These are phyloP conservation scores for Paedocypris micromegethes DNA, from an alignment of 2,797 vertebrate species.

Conservation along the genomic window DNA sequence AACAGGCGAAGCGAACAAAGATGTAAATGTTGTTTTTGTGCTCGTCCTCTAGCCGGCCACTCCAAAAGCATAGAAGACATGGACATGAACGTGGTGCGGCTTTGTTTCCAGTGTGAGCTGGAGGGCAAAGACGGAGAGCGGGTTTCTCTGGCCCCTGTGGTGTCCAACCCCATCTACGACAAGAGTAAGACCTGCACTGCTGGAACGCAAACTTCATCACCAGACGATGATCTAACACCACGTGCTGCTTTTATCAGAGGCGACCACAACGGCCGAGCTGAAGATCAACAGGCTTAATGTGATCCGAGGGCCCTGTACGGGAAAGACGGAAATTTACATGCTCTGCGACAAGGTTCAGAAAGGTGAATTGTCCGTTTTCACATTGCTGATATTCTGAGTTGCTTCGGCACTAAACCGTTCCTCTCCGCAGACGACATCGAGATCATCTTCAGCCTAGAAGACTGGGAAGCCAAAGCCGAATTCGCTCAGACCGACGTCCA, in stretches of 20 bases:
- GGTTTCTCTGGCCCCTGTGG: constrained; percentile 70
- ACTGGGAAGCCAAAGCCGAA: constrained; percentile 84
- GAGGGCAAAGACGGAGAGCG: constrained; percentile 69
- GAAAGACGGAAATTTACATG: constrained; percentile 86
- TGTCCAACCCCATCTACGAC: constrained; percentile 88
- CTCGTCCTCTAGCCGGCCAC: constrained; percentile 71
- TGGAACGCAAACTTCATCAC: constrained; percentile 2
- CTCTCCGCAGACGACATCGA: constrained; percentile 79
- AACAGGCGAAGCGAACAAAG: too few relatives aligned
- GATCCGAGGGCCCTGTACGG: constrained; percentile 71
- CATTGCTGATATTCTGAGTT: neutral
- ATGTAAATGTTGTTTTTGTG: neutral
- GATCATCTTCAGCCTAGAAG: constrained; percentile 75
- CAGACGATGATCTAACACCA: neutral
- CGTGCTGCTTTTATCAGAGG: constrained; percentile 63
- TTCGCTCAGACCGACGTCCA: constrained; percentile 92
- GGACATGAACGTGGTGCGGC: constrained; percentile 91
- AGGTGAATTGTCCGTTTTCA: constrained; percentile 62
- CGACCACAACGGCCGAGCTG: constrained; percentile 86
- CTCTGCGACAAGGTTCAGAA: constrained; percentile 95
- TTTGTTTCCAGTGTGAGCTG: constrained; percentile 88
- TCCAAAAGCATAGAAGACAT: constrained; percentile 91
- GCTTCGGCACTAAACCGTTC: neutral
- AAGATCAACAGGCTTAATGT: constrained; percentile 83
- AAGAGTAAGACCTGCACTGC: constrained; percentile 73